Evolutionary conservation across 2,113 vertebrate genomes (phyloP).

Genomic region (Canis aureus): DNA sequence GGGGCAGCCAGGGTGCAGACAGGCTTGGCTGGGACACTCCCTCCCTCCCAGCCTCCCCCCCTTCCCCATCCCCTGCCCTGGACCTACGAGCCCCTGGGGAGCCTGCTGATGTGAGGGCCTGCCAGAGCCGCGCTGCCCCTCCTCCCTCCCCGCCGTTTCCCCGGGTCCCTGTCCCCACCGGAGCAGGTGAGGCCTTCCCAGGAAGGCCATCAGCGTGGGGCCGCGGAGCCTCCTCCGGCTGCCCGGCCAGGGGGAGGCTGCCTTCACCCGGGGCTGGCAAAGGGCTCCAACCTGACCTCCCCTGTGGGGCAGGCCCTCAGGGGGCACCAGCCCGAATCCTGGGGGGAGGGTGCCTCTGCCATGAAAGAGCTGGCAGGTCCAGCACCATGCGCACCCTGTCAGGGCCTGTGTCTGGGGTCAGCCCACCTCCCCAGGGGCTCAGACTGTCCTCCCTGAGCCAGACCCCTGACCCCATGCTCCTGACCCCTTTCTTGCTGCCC

Average conservation of each 20-base stretch:
- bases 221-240: neutral
- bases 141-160: rapidly evolving
- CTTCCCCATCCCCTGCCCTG: neutral
- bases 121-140: neutral
- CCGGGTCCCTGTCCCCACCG: too few relatives aligned
- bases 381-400: rapidly evolving
- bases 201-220: rapidly evolving
- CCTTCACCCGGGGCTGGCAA: neutral
- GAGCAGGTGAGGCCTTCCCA: neutral
- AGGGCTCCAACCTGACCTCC: neutral
- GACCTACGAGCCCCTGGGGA: rapidly evolving
- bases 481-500: rapidly evolving
- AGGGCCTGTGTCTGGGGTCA: neutral
- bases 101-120: neutral
- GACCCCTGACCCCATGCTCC: rapidly evolving
- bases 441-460: neutral
- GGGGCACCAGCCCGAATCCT: too few relatives aligned
- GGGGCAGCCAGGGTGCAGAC: rapidly evolving
- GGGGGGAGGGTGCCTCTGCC: neutral
- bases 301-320: neutral
- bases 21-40: too few relatives aligned
- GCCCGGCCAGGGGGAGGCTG: rapidly evolving
- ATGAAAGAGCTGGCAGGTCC: neutral
- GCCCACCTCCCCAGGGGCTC: neutral
- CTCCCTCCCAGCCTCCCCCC: too few relatives aligned